Evolutionary conservation across 2,888 invertebrate genomes (phyloP).

Genomic region (Teleogryllus oceanicus): DNA sequence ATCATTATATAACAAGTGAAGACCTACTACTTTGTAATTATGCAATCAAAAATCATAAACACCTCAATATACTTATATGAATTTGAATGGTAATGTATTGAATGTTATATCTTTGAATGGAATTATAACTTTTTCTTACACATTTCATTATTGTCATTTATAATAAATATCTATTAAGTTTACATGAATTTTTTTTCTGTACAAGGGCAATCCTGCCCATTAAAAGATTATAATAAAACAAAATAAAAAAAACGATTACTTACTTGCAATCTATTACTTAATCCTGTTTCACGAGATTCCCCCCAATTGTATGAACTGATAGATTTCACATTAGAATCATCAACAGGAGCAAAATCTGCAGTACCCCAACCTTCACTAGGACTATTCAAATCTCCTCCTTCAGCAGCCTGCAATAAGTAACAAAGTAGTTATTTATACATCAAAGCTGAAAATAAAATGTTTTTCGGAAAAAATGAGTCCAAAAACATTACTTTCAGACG

Average conservation of each 20-base stretch:
- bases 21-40: too few relatives aligned
- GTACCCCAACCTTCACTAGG: conserved; percentile 62
- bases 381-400: conserved; percentile 54
- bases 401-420: neutral
- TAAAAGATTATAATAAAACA: too few relatives aligned
- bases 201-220: neutral
- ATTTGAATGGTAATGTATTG: too few relatives aligned
- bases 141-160: neutral
- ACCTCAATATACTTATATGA: too few relatives aligned
- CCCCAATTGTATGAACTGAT: conserved; percentile 36
- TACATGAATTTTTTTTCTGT: neutral
- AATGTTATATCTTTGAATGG: neutral
- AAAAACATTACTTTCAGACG: neutral
- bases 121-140: neutral
- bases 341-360: conserved; percentile 47
- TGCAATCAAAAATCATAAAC: too few relatives aligned
- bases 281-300: conserved; percentile 33
- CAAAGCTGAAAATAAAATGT: neutral
- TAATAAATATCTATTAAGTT: neutral
- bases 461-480: neutral
- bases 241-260: neutral
- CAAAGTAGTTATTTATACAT: neutral
- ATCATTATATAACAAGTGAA: too few relatives aligned
- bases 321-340: conserved; percentile 38
- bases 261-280: conserved; percentile 27